These are phyloP conservation scores for Galaxias olidus DNA, from an alignment of 2,797 vertebrate species.

Conservation along the genomic window DNA sequence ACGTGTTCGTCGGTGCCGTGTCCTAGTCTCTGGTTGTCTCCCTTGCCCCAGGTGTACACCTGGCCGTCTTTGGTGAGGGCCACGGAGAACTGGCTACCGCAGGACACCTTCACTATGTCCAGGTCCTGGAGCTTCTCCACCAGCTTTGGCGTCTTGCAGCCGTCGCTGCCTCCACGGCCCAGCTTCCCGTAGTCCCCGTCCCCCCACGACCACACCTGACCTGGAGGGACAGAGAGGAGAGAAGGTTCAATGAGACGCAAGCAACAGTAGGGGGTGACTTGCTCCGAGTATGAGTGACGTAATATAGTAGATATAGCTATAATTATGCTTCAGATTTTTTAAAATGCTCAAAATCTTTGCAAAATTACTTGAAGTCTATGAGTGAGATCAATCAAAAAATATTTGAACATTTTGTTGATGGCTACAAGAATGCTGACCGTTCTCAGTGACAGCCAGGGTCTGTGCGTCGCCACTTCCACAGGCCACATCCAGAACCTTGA, in stretches of 20 bases:
- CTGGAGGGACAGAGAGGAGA: constrained; percentile 63
- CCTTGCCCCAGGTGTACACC: constrained; percentile 98
- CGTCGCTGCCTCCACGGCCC: constrained; percentile 95
- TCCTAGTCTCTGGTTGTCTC: constrained; percentile 95
- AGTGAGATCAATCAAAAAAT: neutral
- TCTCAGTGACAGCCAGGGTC: constrained; percentile 94
- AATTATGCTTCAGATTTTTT: too few relatives aligned
- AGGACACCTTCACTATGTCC: constrained; percentile 92
- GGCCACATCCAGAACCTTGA: constrained; percentile 92
- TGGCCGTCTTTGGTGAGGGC: constrained; percentile 96
- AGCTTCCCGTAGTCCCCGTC: constrained; percentile 98
- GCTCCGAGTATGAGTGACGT: neutral
- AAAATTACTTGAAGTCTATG: too few relatives aligned
- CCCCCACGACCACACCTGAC: constrained; percentile 99
- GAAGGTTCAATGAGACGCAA: neutral
- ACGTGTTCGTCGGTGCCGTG: constrained; percentile 97
- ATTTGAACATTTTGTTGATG: too few relatives aligned
- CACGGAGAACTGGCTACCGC: constrained; percentile 96
- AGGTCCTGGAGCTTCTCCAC: constrained; percentile 97
- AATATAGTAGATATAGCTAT: too few relatives aligned
- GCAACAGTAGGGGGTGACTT: neutral
- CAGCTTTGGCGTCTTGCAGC: constrained; percentile 94
- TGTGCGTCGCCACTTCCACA: constrained; percentile 99
- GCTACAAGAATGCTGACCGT: constrained; percentile 83
- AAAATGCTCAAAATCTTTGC: too few relatives aligned